Percentiles rank a stretch among this genome's conserved stretches.
phyloP scores from a whole-genome alignment of 2,888 invertebrate genomes.

The Branchellion lobata region DNA sequence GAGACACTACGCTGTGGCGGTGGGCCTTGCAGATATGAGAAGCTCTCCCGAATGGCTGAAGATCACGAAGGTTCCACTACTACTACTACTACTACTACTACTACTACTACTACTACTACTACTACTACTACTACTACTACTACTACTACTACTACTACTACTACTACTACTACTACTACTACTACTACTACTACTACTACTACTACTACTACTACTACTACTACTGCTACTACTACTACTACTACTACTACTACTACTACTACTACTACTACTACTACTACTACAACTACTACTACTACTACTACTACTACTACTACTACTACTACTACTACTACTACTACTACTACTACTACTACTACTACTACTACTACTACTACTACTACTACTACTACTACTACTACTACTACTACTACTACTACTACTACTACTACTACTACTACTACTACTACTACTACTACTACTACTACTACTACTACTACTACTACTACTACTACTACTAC shows the following conservation, averaged over 20 bases:
- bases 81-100: not conserved
- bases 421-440: conserved; percentile 9
- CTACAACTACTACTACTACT: conserved; percentile 5
- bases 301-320: conserved; percentile 12
- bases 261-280: conserved; percentile 9
- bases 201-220: not conserved
- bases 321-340: conserved; percentile 9
- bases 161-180: not conserved
- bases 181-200: not conserved
- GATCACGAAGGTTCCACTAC: not conserved
- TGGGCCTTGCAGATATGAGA: too few relatives aligned
- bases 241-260: conserved; percentile 12
- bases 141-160: not conserved
- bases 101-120: not conserved
- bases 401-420: conserved; percentile 9
- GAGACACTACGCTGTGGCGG: too few relatives aligned
- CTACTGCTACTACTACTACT: not conserved
- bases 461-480: conserved; percentile 9
- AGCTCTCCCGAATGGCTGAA: too few relatives aligned
- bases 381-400: conserved; percentile 9
- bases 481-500: conserved; percentile 9
- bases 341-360: conserved; percentile 9
- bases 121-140: not conserved
- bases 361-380: conserved; percentile 12
- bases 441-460: conserved; percentile 9